A percentile compares a stretch with the other conserved stretches of the same genome.
phyloP scores from a whole-genome alignment of 2,113 vertebrate species.

The Myrmophylax atrothorax region DNA sequence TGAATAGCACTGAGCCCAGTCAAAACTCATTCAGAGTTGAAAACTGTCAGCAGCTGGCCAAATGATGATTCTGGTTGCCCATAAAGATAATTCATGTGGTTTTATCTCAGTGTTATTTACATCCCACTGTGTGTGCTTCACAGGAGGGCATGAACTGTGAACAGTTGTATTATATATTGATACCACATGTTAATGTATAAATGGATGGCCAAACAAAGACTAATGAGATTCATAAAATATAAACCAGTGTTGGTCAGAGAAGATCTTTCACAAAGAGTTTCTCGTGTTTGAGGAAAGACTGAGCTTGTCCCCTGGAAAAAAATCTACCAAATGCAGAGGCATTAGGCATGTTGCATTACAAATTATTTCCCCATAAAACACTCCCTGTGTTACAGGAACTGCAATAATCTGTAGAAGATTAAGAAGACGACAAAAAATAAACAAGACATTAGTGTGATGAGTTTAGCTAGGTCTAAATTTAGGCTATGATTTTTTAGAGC shows the following conservation, averaged over 20 bases:
- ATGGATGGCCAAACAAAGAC: neutral
- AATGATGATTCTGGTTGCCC: neutral
- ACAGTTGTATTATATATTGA: constrained; percentile 6
- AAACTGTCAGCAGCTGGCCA: neutral
- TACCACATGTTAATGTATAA: neutral
- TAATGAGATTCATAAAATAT: constrained; percentile 10
- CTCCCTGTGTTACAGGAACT: neutral
- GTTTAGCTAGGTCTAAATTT: too few relatives aligned
- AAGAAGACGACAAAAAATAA: neutral
- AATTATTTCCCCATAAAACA: constrained; percentile 2
- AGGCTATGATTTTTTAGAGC: too few relatives aligned
- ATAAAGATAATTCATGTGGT: neutral
- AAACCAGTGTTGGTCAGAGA: neutral
- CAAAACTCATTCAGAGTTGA: neutral
- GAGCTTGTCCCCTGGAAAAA: neutral
- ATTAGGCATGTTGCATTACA: neutral
- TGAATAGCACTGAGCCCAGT: neutral
- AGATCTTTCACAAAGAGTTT: neutral
- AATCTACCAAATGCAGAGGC: neutral
- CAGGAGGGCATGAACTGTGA: neutral
- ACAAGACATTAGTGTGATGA: neutral
- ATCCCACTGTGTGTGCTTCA: neutral
- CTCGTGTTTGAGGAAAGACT: neutral
- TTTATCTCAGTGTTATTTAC: neutral
- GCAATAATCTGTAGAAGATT: neutral